phyloP scores from a whole-genome alignment of 2,888 invertebrate genomes.

The Drosophila melanosoma region DNA sequence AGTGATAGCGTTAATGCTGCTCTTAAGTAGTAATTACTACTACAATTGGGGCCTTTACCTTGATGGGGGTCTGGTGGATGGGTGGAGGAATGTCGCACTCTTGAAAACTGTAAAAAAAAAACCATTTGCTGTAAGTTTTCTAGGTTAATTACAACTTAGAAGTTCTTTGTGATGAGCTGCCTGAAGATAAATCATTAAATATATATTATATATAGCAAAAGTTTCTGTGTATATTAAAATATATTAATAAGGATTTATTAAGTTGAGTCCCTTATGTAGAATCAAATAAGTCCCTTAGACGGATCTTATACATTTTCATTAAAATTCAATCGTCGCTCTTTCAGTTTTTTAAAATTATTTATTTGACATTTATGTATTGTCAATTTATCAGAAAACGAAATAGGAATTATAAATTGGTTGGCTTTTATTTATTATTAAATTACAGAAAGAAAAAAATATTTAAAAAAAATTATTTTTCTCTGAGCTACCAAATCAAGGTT shows the following conservation, averaged over 20 bases:
- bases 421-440: background rate
- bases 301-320: background rate
- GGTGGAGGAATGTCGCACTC: background rate
- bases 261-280: background rate
- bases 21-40: slow-evolving; percentile 81
- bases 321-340: background rate
- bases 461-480: background rate
- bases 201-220: background rate
- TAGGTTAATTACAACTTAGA: slow-evolving; percentile 34
- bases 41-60: slow-evolving; percentile 65
- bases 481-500: background rate
- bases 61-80: background rate
- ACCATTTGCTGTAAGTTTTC: slow-evolving; percentile 2
- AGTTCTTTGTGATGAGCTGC: background rate
- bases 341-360: background rate
- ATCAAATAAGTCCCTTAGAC: background rate
- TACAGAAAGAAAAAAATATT: background rate
- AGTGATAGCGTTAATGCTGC: slow-evolving; percentile 81
- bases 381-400: background rate
- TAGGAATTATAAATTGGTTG: background rate
- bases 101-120: slow-evolving; percentile 9
- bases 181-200: background rate
- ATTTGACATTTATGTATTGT: background rate
- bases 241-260: background rate
- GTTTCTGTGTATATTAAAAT: background rate